Conservation (phyloP, 2,797 vertebrate genomes). For the Gila robusta region DNA sequence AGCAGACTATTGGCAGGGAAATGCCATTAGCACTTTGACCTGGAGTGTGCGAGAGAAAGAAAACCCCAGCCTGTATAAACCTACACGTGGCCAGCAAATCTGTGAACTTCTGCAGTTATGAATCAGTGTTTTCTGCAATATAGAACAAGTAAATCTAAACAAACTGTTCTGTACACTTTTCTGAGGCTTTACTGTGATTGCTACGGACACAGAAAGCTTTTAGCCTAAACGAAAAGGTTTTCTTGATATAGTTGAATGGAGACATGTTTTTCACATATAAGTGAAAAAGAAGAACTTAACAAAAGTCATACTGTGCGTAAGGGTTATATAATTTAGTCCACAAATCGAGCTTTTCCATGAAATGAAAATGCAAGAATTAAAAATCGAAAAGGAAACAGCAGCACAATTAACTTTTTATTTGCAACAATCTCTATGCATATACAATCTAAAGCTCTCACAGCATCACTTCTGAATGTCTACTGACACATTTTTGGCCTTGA, state of each 20-base stretch:
- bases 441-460: conserved; percentile 31
- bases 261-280: background rate
- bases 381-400: background rate
- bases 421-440: conserved; percentile 22
- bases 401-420: conserved; percentile 51
- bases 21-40: conserved; percentile 76
- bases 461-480: conserved; percentile 22
- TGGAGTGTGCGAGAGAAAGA: conserved; percentile 62
- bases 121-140: conserved; percentile 21
- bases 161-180: conserved; percentile 6
- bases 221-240: background rate
- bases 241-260: background rate
- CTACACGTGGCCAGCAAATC: conserved; percentile 16
- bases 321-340: background rate
- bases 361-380: background rate
- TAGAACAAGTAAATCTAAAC: conserved; percentile 19
- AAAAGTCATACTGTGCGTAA: background rate
- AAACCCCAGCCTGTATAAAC: conserved; percentile 53
- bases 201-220: background rate
- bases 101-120: conserved; percentile 4
- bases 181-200: background rate
- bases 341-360: background rate
- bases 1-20: conserved; percentile 76
- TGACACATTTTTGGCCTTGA: background rate
- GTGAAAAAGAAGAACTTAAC: background rate